phyloP scores from a whole-genome alignment of 2,888 invertebrate species.

The Eupsilia transversa region DNA sequence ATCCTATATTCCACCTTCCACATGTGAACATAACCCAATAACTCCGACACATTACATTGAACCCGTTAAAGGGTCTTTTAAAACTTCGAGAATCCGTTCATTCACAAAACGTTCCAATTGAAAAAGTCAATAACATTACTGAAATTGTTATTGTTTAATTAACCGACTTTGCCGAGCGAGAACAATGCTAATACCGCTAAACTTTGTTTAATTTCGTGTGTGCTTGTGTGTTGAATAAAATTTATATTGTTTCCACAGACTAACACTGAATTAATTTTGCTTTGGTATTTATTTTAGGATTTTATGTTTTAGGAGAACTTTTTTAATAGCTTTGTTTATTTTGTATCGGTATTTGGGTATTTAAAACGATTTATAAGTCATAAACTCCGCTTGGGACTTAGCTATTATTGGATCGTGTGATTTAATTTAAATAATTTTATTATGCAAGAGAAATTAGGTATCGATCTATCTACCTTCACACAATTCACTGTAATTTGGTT shows the following conservation, averaged over 20 bases:
- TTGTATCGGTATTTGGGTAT: conserved; percentile 13
- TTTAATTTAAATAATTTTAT: conserved; percentile 12
- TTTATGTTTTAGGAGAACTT: conserved; percentile 22
- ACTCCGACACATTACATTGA: conserved; percentile 49
- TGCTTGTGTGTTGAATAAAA: conserved; percentile 63
- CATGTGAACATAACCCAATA: conserved; percentile 45
- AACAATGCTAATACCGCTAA: conserved; percentile 65
- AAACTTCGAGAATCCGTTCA: conserved; percentile 49
- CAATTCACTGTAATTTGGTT: neutral
- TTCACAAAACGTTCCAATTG: conserved; percentile 61
- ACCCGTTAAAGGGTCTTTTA: conserved; percentile 43
- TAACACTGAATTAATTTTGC: conserved; percentile 64
- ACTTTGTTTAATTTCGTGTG: conserved; percentile 64
- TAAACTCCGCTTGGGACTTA: conserved; percentile 9
- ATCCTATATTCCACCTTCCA: conserved; percentile 14
- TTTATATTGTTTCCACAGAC: conserved; percentile 60
- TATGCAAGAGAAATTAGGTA: neutral
- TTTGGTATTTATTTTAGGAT: conserved; percentile 44
- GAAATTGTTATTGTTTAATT: conserved; percentile 71
- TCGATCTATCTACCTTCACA: neutral
- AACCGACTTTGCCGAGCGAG: conserved; percentile 56
- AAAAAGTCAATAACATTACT: conserved; percentile 67
- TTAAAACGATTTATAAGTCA: conserved; percentile 7
- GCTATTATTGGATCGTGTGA: conserved; percentile 4
- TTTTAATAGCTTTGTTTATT: conserved; percentile 44